A percentile compares a stretch with the other conserved stretches of the same genome.
These are phyloP conservation scores for Montipora sp. DNA, from an alignment of 64 coral and sea anemone genomes.

Conservation along the genomic window DNA sequence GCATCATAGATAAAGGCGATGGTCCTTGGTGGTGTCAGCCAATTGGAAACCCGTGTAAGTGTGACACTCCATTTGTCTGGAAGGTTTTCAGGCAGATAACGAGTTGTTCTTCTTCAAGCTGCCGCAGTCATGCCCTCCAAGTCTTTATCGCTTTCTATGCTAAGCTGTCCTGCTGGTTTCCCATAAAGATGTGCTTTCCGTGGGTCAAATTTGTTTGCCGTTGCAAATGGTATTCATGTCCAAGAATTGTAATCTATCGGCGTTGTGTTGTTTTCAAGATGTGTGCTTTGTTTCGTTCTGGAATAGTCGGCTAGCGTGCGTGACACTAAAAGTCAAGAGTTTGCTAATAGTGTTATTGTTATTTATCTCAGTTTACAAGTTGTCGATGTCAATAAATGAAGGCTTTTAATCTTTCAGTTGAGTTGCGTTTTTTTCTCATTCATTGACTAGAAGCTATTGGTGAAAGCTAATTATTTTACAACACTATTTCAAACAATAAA, in stretches of 20 bases:
- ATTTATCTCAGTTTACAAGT: too few species aligned
- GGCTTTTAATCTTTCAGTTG: too few species aligned
- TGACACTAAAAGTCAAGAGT: too few species aligned
- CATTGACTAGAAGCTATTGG: too few species aligned
- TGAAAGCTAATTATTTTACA: too few species aligned
- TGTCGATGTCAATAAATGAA: too few species aligned
- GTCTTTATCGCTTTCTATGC: background rate
- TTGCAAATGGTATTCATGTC: slow-evolving; percentile 40
- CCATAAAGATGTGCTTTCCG: slow-evolving; percentile 42
- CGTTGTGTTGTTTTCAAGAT: slow-evolving; percentile 30
- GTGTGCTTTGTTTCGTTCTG: slow-evolving; percentile 41
- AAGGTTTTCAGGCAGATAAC: background rate
- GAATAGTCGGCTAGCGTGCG: background rate
- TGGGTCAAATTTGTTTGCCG: slow-evolving; percentile 39
- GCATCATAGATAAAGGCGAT: background rate
- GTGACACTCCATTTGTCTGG: slow-evolving; percentile 53
- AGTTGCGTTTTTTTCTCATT: too few species aligned
- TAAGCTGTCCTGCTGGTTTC: slow-evolving; percentile 39
- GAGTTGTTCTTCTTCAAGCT: background rate
- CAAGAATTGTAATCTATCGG: slow-evolving; percentile 25
- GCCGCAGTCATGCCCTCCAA: slow-evolving; percentile 13
- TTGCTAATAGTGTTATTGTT: too few species aligned
- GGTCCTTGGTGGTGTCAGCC: slow-evolving; percentile 46
- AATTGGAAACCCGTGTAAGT: slow-evolving; percentile 48
- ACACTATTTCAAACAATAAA: too few species aligned